Base-by-base conservation (phyloP, 92 coral and sea anemone species). In the Isaurus tuberculatus region DNA sequence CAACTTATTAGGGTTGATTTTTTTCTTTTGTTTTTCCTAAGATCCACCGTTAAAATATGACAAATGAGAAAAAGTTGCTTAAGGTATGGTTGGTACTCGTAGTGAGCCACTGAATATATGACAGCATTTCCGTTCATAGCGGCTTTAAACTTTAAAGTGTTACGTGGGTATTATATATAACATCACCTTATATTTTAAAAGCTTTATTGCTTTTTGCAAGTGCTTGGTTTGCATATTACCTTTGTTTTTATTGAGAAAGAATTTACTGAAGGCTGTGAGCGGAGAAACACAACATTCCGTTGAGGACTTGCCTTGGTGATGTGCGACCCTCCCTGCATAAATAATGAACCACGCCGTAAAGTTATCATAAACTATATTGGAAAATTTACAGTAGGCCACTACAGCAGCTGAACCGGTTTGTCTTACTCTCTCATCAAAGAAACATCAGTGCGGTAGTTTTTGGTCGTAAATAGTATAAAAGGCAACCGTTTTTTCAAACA, bases 261-360 rank as follows among this genome's bases (percentile, higher is more conserved):
- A 57, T 36, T 77, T 77, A 77, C 33, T 33, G 82, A 25, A 72
- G 60, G 66, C 70, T 77, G 70, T 77, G 44, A 31, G 82, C 34
- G 29, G 82, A 77, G 82, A 77, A 77, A 86, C 92, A 93, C 91
- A 93, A 86, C 66, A 92, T 86, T 32, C 97, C 94, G 65, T 86
- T 91, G 89, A 93, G 84, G 79, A 88, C 92, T 58, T 89, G 87
- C 57, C 84, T 88, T 51, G 92, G 92, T 43, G 94, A 73, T 8
- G 81, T 82, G 23, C 86, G 90, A 49, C 85, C 86, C 65, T 84
- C 85, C 92, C 97, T 93, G 97, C 78, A 78, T 88, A 83, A 71
- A 91, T 77, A 89, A 87, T 88, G 83, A 73, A 86, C 79, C 79
- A 86, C 65, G 86, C 46, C 0, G 46, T 40, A 40, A 40, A 7